These are phyloP conservation scores for Egretta garzetta DNA, from an alignment of 2,113 vertebrate genomes.

Conservation along the genomic window DNA sequence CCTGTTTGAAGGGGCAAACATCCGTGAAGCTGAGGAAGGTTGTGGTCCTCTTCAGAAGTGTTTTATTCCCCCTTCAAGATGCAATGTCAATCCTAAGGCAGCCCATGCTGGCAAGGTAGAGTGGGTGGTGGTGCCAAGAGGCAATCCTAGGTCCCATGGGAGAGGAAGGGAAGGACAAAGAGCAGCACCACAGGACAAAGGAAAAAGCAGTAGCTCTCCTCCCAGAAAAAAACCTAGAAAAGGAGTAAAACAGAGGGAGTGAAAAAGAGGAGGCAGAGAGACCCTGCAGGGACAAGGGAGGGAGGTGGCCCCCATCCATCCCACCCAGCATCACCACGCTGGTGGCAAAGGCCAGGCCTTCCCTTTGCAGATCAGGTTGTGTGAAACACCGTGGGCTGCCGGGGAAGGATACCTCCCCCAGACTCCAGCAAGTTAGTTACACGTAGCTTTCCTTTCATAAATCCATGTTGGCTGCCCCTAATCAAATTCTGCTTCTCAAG, in stretches of 20 bases:
- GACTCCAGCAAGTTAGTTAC: slow-evolving; percentile 11
- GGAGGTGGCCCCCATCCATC: background rate
- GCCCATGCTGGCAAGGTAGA: background rate
- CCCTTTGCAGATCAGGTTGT: background rate
- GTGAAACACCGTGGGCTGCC: background rate
- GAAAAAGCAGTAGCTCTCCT: background rate
- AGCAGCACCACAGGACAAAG: background rate
- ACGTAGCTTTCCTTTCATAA: background rate
- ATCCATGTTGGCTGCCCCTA: slow-evolving; percentile 52
- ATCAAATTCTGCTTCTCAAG: slow-evolving; percentile 73
- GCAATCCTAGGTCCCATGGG: background rate
- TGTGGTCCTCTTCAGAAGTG: background rate
- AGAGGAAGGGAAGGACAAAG: background rate
- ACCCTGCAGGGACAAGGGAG: fast-evolving
- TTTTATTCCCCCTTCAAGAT: background rate
- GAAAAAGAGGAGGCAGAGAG: background rate
- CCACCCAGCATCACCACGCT: background rate
- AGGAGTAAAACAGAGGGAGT: background rate
- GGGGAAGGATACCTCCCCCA: background rate
- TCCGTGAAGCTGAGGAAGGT: background rate
- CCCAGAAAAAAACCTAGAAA: background rate
- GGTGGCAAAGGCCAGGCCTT: background rate
- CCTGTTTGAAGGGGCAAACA: background rate
- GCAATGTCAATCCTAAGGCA: background rate
- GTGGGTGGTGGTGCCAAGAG: background rate